A percentile compares a stretch with the other conserved stretches of the same genome.
phyloP scores from a whole-genome alignment of 2,113 vertebrate species.

The Catharus fuscescens region DNA sequence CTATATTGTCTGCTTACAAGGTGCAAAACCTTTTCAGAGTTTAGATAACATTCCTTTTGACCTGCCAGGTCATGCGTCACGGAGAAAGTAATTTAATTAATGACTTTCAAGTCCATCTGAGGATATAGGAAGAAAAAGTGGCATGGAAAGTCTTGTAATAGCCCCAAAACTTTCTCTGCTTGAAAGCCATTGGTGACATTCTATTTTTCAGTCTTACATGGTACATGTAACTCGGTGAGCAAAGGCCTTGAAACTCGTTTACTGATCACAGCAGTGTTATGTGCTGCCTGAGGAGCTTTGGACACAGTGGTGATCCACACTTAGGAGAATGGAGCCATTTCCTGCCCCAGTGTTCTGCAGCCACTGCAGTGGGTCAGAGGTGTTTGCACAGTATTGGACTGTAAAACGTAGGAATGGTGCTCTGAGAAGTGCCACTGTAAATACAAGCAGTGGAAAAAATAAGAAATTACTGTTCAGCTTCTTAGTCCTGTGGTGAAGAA shows the following conservation, averaged over 20 bases:
- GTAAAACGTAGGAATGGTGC: neutral
- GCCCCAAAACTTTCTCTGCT: neutral
- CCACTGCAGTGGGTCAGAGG: neutral
- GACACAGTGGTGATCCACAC: neutral
- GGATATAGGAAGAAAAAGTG: neutral
- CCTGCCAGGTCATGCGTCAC: neutral
- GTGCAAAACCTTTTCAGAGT: neutral
- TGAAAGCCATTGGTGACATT: neutral
- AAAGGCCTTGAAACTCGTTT: neutral
- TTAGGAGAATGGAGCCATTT: neutral
- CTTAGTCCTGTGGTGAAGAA: neutral
- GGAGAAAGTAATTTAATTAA: neutral
- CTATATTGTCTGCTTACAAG: neutral
- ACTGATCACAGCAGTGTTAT: neutral
- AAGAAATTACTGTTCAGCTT: neutral
- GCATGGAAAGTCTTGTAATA: neutral
- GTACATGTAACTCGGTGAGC: neutral
- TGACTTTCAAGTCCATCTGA: neutral
- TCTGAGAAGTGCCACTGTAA: neutral
- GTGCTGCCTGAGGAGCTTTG: neutral
- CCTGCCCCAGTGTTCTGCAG: neutral
- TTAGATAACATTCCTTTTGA: neutral
- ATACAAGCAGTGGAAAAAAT: neutral
- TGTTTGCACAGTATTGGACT: neutral
- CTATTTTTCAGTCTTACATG: accelerated